A percentile compares a stretch with the other conserved stretches of the same genome.
These are phyloP conservation scores for Chrysina gloriosa DNA, from an alignment of 2,888 invertebrate genomes.

Conservation along the genomic window DNA sequence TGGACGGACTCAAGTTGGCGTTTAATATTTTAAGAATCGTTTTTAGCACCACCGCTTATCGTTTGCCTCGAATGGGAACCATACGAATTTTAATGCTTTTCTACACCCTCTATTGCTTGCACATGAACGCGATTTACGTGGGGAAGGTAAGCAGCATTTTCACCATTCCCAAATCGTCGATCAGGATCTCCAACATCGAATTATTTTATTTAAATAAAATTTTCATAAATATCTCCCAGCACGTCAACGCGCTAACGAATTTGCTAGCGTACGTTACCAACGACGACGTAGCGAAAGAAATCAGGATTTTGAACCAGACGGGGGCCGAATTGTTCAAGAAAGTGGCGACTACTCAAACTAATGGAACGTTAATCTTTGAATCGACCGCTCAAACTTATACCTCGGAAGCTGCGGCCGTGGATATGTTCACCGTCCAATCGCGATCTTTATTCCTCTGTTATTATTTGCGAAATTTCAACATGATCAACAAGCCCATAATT, in stretches of 20 bases:
- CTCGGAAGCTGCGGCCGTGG: conserved; percentile 33
- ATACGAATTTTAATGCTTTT: conserved; percentile 45
- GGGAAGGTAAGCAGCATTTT: conserved; percentile 51
- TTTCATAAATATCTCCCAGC: conserved; percentile 28
- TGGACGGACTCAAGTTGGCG: conserved; percentile 22
- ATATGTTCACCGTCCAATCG: conserved; percentile 28
- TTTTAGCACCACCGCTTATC: conserved; percentile 31
- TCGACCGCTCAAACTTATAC: conserved; percentile 43
- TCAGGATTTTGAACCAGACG: conserved; percentile 34
- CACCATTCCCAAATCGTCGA: conserved; percentile 38
- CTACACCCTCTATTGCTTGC: conserved; percentile 45
- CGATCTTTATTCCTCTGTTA: conserved; percentile 46
- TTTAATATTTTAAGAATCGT: conserved; percentile 42
- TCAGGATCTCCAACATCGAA: conserved; percentile 34
- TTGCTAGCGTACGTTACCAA: conserved; percentile 25
- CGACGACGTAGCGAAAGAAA: conserved; percentile 23
- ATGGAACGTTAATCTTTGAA: conserved; percentile 40
- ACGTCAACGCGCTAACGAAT: conserved; percentile 36
- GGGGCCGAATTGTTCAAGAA: conserved; percentile 40
- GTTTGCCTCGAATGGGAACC: conserved; percentile 16
- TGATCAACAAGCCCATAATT: conserved; percentile 44
- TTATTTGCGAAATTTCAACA: conserved; percentile 45
- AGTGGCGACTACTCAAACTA: conserved; percentile 33
- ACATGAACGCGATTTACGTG: conserved; percentile 48
- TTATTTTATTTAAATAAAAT: conserved; percentile 36